Conservation (phyloP, 2,888 invertebrate species). For the Melieria omissa region DNA sequence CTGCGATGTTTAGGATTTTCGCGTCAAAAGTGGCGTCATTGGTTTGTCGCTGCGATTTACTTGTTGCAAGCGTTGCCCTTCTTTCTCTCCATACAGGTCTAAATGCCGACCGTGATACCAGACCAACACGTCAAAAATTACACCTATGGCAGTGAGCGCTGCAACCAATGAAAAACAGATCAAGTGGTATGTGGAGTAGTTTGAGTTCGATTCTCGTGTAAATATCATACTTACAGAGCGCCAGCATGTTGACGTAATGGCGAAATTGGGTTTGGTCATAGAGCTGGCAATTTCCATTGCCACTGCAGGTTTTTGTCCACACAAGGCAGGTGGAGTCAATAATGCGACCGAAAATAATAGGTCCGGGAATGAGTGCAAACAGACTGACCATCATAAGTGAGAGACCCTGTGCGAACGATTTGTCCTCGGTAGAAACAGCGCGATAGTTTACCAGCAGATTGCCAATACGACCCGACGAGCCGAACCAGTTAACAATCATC, state of each 20-base stretch:
- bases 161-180: constrained; percentile 42
- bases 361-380: constrained; percentile 76
- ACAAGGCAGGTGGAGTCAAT: constrained; percentile 75
- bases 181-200: neutral
- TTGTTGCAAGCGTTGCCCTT: constrained; percentile 52
- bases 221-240: constrained; percentile 67
- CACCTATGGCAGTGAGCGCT: constrained; percentile 71
- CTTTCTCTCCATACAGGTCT: constrained; percentile 70
- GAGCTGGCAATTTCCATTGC: constrained; percentile 75
- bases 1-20: constrained; percentile 36
- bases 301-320: constrained; percentile 75
- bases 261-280: constrained; percentile 73
- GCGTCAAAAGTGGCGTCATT: constrained; percentile 58
- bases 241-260: constrained; percentile 70
- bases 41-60: constrained; percentile 52
- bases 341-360: constrained; percentile 74
- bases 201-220: neutral
- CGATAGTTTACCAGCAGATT: constrained; percentile 75
- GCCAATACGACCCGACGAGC: constrained; percentile 75
- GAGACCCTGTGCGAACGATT: constrained; percentile 75
- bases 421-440: constrained; percentile 72
- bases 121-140: constrained; percentile 72
- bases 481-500: constrained; percentile 71
- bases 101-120: constrained; percentile 72
- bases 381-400: constrained; percentile 72